Conservation (phyloP, 2,113 vertebrate species). For the Takifugu bimaculatus region DNA sequence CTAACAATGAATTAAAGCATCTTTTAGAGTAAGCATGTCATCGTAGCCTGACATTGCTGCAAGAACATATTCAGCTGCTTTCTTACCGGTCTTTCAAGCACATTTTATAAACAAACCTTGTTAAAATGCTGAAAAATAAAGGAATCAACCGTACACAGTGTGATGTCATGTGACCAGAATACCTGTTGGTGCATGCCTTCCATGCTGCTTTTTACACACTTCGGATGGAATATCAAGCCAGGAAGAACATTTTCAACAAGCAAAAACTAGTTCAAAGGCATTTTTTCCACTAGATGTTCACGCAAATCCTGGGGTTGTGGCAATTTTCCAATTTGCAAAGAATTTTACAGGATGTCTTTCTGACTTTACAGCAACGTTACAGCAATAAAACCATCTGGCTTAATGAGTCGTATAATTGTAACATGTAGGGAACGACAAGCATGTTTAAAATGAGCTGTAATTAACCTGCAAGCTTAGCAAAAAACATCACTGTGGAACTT, state of each 20-base stretch:
- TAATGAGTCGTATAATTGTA: constrained; percentile 61
- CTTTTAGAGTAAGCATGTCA: not conserved
- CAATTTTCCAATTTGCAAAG: constrained; percentile 64
- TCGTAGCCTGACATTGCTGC: no score
- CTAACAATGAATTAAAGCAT: not conserved
- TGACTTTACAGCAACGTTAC: constrained; percentile 35
- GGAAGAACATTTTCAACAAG: constrained; percentile 66
- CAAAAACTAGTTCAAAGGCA: constrained; percentile 75
- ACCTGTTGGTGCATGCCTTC: constrained; percentile 61
- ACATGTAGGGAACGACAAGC: constrained; percentile 64
- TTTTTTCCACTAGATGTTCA: constrained; percentile 38
- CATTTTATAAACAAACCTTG: constrained; percentile 2
- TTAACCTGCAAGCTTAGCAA: constrained; percentile 40
- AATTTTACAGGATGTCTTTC: constrained; percentile 61
- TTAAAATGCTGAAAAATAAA: not conserved
- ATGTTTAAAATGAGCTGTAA: constrained; percentile 47
- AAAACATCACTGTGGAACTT: constrained; percentile 37
- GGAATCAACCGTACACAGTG: constrained; percentile 41
- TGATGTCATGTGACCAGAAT: constrained; percentile 65
- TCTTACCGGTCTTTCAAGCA: not conserved
- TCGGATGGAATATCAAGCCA: constrained; percentile 67
- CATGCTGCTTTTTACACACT: constrained; percentile 60
- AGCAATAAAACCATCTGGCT: constrained; percentile 21
- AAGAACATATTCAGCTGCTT: no score
- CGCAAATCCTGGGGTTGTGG: constrained; percentile 69